phyloP scores from a whole-genome alignment of 2,113 vertebrate species.

The Brachypodius melanocephalos region DNA sequence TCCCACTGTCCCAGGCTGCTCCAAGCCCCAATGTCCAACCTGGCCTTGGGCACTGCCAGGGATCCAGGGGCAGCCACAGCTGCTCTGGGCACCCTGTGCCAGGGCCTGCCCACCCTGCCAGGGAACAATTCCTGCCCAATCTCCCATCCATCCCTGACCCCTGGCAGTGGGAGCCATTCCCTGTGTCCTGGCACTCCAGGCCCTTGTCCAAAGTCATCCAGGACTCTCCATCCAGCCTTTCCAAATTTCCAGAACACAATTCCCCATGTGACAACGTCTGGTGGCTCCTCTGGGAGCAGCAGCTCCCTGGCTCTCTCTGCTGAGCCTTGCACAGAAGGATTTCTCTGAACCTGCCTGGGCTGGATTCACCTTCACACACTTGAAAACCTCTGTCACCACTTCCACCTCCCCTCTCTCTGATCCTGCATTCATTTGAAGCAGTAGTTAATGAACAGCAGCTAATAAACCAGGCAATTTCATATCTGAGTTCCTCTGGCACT shows the following conservation, averaged over 20 bases:
- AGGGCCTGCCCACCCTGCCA: neutral
- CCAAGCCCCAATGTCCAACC: fast-evolving
- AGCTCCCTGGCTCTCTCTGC: neutral
- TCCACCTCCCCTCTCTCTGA: neutral
- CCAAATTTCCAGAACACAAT: neutral
- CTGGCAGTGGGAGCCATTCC: neutral
- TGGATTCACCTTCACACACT: neutral
- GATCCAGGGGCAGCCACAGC: neutral
- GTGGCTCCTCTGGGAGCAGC: neutral
- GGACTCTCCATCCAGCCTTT: neutral
- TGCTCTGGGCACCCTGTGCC: neutral
- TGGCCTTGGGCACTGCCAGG: neutral
- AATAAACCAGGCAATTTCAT: conserved; percentile 64
- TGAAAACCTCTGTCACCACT: neutral
- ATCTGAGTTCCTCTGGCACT: conserved; percentile 52
- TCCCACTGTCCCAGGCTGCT: neutral
- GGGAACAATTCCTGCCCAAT: neutral
- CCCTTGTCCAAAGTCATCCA: neutral
- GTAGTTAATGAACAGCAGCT: conserved; percentile 57
- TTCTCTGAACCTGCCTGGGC: neutral
- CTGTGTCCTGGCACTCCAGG: neutral
- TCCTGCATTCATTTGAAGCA: neutral
- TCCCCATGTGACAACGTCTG: neutral
- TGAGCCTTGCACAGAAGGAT: neutral
- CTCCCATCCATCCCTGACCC: neutral